These are phyloP conservation scores for Bovichtus variegatus DNA, from an alignment of 2,797 vertebrate genomes.

Conservation along the genomic window DNA sequence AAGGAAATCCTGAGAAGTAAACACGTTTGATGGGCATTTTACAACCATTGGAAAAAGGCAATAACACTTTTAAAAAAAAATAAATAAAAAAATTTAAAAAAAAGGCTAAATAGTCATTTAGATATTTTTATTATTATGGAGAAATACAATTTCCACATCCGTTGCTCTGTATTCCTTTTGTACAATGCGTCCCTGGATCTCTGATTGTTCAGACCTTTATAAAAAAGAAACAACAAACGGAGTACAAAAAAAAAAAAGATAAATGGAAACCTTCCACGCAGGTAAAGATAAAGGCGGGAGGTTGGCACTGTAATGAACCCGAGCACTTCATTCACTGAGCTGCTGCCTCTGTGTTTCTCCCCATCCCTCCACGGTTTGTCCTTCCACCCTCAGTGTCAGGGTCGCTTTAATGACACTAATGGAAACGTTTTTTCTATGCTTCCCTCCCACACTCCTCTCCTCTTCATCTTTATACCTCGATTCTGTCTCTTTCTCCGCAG, in stretches of 20 bases:
- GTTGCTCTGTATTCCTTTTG: conserved; percentile 11
- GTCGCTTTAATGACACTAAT: conserved; percentile 71
- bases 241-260: conserved; percentile 27
- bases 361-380: conserved; percentile 53
- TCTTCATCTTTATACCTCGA: conserved; percentile 70
- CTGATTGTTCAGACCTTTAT: conserved; percentile 35
- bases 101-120: background rate
- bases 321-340: conserved; percentile 40
- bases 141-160: conserved; percentile 19
- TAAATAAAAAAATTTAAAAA: too few relatives aligned
- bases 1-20: conserved; percentile 32
- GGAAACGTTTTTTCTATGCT: conserved; percentile 50
- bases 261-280: conserved; percentile 52
- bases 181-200: conserved; percentile 26
- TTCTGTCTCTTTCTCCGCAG: conserved; percentile 47
- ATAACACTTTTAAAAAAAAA: background rate
- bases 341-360: conserved; percentile 39
- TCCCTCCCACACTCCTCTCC: conserved; percentile 32
- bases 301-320: conserved; percentile 47
- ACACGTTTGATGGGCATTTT: conserved; percentile 15
- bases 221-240: conserved; percentile 30
- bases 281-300: conserved; percentile 36
- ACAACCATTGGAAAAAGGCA: background rate
- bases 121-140: background rate
- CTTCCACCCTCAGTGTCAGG: conserved; percentile 58